Base-by-base conservation (phyloP, 1,140 invertebrate genomes). In the Philotrypesis tridentata region DNA sequence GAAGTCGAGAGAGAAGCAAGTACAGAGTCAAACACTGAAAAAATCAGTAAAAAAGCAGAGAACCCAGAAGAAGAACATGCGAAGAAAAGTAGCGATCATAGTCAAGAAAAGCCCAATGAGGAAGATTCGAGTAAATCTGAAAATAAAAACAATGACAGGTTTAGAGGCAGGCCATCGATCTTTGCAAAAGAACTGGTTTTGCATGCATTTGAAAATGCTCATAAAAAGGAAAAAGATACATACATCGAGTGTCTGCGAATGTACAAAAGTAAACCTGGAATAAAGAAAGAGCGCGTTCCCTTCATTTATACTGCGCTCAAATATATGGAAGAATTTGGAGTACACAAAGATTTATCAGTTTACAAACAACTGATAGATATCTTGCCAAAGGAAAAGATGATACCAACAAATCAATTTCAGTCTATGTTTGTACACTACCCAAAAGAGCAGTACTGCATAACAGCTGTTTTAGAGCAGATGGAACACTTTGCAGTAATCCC, bases 321-420 rank as follows among this genome's bases (percentile, higher is more conserved):
- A 67, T 93, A 96, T 85, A 96, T 99, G 96, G 94, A 98, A 85
- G 95, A 96, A 68, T 99, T 97, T 93, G 96, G 96, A 0, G 96
- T 98, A 0, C 93, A 98, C 67, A 95, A 96, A 89, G 98, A 99
- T 92, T 86, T 99, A 17, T 96, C 98, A 86, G 94, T 95, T 0
- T 99, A 99, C 89, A 99, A 99, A 92, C 93, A 94, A 55, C 83
- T 99, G 31, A 92, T 99, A 25, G 94, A 98, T 89, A 94, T 99
- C 21, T 95, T 99, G 89, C 98, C 99, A 0, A 98, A 99, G 91
- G 97, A 96, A 65, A 96, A 95, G 89, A 96, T 98, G 89, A 94
- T 99, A 79, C 95, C 98, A 0, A 92, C 88, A 40, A 98, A 96
- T 91, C 89, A 95, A 25, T 95, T 96, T 87, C 97, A 98, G 93